Base-by-base conservation (phyloP, 2,797 vertebrate species). In the Aulostomus chinensis region DNA sequence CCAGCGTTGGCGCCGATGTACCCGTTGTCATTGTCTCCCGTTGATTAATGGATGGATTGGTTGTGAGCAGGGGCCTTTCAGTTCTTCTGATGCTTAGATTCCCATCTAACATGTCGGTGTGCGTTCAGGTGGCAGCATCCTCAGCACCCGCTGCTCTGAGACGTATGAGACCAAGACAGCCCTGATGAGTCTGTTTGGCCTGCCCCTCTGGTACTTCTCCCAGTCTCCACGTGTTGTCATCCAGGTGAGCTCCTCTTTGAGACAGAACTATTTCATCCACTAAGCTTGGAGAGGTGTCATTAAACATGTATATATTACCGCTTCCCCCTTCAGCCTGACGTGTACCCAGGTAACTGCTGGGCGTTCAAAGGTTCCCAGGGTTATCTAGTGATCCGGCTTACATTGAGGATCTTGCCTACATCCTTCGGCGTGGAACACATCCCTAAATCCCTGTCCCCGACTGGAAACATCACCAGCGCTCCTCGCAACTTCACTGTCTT, bases 341-440 rank as follows among this genome's bases (percentile, higher is more conserved):
- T 97, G 42, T 93, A 96, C 60, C 96, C 96, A 2, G 96, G 96
- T 3, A 99, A 99, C 88, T 99, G 96, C 88, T 99, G 96, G 96
- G 95, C 96, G 0, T 99, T 98, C 77, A 94, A 90, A 84, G 96
- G 96, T 62, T 94, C 95, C 2, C 95, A 97, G 65, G 96, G 96
- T 4, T 97, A 94, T 50, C 89, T 98, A 30, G 96, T 99, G 42
- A 93, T 99, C 42, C 80, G 93, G 13, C 90, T 99, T 25, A 96
- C 96, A 0, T 83, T 95, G 86, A 88, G 67, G 69, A 91, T 98
- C 77, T 61, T 72, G 20, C 96, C 94, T 5, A 93, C 87, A 0
- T 89, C 93, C 34, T 96, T 99, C 70, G 92, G 93, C 0, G 9
- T 99, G 85, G 96, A 99, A 71, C 96, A 98, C 60, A 94, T 98